Base-by-base conservation (phyloP, 1,140 invertebrate genomes). In the Rhopalosiphum maidis region DNA sequence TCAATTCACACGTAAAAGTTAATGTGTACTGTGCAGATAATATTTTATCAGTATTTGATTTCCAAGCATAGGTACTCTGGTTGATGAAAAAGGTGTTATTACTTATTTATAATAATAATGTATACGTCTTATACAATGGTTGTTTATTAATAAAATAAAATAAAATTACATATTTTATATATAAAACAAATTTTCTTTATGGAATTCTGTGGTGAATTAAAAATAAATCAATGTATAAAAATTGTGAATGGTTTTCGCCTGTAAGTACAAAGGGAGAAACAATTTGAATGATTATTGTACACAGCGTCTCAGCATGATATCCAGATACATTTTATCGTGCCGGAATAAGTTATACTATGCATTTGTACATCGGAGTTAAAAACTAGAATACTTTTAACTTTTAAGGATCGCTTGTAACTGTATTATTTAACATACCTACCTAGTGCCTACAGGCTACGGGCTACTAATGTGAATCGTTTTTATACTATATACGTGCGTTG, bases 41-140 rank as follows among this genome's bases (percentile, higher is more conserved):
- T 86, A 86, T 9, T 46, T 86, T 86, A 86, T 86, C 85, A 46
- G 37, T 86, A 86, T 86, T 86, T 46, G 2, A 86, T 86, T 86
- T 86, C 41, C 37, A 86, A 43, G 41, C 41, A 43, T 85, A n/a
- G 5, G 30, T n/a, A 77, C 60, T 46, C 25, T 83, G 21, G 22
- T 82, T 35, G 5, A 18, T 82, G 7, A 82, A 82, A 82, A 37
- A 85, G 25, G 2, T 41, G 30, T 25, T 25, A 86, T 41, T 41
- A 41, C 41, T 41, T 41, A 41, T 86, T 46, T 30, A 9, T 30
- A 30, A 46, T 86, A 86, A 86, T n/a, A 21, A 86, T 86, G 11
- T 86, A 43, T 41, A 18, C 15, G 5, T 43, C 23, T 43, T 43
- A 22, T 83, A 41, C 18, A 15, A 9, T 85, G n/a, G 21, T 77